phyloP scores from a whole-genome alignment of 2,797 vertebrate genomes.

The Sebastes iracundus region DNA sequence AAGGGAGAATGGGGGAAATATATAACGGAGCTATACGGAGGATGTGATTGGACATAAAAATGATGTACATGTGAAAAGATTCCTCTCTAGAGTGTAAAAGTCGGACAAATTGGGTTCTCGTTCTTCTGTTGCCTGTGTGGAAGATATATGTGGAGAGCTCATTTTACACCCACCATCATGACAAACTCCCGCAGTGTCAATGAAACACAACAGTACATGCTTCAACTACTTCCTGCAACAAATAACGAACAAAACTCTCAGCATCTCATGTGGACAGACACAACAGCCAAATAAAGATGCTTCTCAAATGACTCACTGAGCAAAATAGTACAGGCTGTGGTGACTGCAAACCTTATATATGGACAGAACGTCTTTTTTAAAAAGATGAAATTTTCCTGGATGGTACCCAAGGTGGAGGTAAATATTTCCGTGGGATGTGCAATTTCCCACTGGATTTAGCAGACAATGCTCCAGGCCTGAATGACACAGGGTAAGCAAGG shows the following conservation, averaged over 20 bases:
- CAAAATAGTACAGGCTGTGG: slow-evolving; percentile 2
- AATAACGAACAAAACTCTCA: not conserved
- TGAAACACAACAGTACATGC: slow-evolving; percentile 21
- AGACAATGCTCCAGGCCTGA: slow-evolving; percentile 19
- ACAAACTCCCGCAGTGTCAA: slow-evolving; percentile 17
- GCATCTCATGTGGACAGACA: not conserved
- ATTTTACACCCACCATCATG: slow-evolving; percentile 7
- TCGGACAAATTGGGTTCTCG: slow-evolving; percentile 48
- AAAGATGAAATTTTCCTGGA: slow-evolving; percentile 31
- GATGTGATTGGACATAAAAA: slow-evolving; percentile 33
- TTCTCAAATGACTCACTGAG: slow-evolving; percentile 17
- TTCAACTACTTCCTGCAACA: not conserved
- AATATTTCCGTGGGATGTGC: slow-evolving; percentile 40
- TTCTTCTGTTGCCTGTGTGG: slow-evolving; percentile 7
- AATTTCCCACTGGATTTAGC: slow-evolving; percentile 50
- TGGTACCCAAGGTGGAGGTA: slow-evolving; percentile 22
- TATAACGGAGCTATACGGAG: slow-evolving; percentile 1
- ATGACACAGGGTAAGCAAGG: not conserved
- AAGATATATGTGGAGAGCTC: slow-evolving; percentile 20
- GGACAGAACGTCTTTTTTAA: slow-evolving; percentile 2
- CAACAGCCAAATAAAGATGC: slow-evolving; percentile 6
- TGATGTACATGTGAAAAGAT: slow-evolving; percentile 27
- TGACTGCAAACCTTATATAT: slow-evolving; percentile 9
- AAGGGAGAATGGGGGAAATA: slow-evolving; percentile 12
- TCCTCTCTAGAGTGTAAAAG: slow-evolving; percentile 21